These are phyloP conservation scores for Gobiocypris rarus DNA, from an alignment of 2,113 vertebrate species.

Conservation along the genomic window DNA sequence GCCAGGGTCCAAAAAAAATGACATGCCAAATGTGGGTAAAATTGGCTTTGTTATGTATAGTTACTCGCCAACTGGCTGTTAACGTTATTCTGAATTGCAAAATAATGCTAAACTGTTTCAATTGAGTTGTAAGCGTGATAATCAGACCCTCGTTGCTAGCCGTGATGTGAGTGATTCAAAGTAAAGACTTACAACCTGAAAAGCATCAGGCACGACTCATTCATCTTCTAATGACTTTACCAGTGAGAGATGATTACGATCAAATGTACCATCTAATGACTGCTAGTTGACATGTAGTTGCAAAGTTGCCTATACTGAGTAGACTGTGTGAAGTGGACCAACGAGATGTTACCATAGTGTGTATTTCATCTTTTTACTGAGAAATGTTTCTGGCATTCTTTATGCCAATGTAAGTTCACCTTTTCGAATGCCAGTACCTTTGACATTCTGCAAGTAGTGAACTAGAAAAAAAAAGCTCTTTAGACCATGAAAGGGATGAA, in stretches of 20 bases:
- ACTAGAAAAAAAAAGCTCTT: conserved; percentile 21
- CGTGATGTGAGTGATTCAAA: not conserved
- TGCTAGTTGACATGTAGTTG: no score
- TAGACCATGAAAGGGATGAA: not conserved
- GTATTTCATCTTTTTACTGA: not conserved
- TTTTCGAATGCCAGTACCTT: not conserved
- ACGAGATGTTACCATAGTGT: not conserved
- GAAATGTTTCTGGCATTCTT: not conserved
- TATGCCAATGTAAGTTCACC: not conserved
- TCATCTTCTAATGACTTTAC: not conserved
- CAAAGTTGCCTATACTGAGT: no score
- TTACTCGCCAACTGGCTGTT: not conserved
- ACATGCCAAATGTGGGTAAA: not conserved
- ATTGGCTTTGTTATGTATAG: not conserved
- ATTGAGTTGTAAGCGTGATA: not conserved
- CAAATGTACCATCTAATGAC: not conserved
- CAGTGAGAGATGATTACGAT: not conserved
- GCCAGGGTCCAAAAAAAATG: not conserved
- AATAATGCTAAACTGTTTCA: not conserved
- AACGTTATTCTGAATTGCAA: not conserved
- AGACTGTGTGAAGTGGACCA: no score
- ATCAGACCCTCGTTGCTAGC: not conserved
- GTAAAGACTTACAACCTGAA: not conserved
- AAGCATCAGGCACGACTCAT: no score
- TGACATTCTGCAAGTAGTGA: conserved; percentile 34